These are phyloP conservation scores for Lissonota sp. DNA, from an alignment of 2,888 invertebrate genomes.

Conservation along the genomic window DNA sequence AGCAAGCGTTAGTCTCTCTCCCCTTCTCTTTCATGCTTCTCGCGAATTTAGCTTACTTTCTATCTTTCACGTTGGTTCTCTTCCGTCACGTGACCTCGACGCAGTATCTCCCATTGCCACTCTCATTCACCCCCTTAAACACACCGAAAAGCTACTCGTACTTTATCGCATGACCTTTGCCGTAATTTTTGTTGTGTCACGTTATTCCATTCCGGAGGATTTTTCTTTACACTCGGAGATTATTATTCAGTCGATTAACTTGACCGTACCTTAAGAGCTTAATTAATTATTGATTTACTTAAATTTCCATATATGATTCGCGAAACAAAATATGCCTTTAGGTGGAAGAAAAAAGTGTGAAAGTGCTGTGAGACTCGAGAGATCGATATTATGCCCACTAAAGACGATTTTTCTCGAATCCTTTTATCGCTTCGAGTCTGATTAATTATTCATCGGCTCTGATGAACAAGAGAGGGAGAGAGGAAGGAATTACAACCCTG, in stretches of 20 bases:
- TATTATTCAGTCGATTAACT: too few relatives aligned
- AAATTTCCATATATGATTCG: too few relatives aligned
- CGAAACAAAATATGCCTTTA: too few relatives aligned
- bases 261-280: too few relatives aligned
- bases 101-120: slow-evolving; percentile 39
- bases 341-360: too few relatives aligned
- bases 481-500: slow-evolving; percentile 23
- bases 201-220: background rate
- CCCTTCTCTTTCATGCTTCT: slow-evolving; percentile 1
- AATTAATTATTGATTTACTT: too few relatives aligned
- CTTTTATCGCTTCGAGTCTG: background rate
- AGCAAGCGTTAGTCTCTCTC: slow-evolving; percentile 71
- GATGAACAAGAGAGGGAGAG: background rate
- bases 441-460: slow-evolving; percentile 20
- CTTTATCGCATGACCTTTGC: background rate
- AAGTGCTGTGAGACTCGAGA: too few relatives aligned
- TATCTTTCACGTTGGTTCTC: slow-evolving; percentile 37
- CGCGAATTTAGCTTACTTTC: slow-evolving; percentile 6
- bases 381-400: too few relatives aligned
- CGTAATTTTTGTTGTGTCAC: background rate
- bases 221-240: too few relatives aligned
- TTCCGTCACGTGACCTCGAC: slow-evolving; percentile 46
- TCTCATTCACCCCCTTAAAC: background rate
- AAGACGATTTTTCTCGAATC: too few relatives aligned
- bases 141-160: background rate